Conservation (phyloP, 2,113 vertebrate genomes). For the Gobius niger region DNA sequence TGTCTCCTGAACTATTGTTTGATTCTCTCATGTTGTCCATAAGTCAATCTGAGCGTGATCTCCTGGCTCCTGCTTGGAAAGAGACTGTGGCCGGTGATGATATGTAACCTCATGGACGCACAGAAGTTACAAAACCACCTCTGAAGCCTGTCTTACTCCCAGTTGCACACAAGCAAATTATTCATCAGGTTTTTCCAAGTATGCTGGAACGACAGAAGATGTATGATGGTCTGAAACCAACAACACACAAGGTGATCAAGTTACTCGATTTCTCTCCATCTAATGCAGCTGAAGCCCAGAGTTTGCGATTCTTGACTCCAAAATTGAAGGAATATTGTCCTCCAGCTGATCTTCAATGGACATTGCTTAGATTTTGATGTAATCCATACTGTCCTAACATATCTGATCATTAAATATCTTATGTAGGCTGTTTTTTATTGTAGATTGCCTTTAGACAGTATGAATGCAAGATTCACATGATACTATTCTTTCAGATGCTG, state of each 20-base stretch:
- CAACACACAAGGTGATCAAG: background rate
- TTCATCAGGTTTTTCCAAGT: background rate
- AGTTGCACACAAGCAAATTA: background rate
- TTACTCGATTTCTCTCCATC: background rate
- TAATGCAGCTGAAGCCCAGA: background rate
- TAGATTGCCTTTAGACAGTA: too few relatives aligned
- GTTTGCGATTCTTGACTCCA: background rate
- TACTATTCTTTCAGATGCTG: too few relatives aligned
- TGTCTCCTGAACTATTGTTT: slow-evolving; percentile 2
- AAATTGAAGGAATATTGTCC: background rate
- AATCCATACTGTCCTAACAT: too few relatives aligned
- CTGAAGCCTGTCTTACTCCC: background rate
- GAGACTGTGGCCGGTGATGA: background rate
- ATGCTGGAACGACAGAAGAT: background rate
- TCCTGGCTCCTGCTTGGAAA: background rate
- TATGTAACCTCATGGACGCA: background rate
- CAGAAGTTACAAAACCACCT: background rate
- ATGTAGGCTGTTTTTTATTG: too few relatives aligned
- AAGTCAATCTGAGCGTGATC: background rate
- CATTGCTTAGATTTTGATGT: background rate
- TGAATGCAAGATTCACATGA: too few relatives aligned
- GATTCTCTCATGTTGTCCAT: background rate
- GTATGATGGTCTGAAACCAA: background rate
- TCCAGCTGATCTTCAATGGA: background rate
- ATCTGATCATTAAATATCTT: too few relatives aligned